Conservation (phyloP, 2,888 invertebrate genomes). For the Nomada fabriciana region DNA sequence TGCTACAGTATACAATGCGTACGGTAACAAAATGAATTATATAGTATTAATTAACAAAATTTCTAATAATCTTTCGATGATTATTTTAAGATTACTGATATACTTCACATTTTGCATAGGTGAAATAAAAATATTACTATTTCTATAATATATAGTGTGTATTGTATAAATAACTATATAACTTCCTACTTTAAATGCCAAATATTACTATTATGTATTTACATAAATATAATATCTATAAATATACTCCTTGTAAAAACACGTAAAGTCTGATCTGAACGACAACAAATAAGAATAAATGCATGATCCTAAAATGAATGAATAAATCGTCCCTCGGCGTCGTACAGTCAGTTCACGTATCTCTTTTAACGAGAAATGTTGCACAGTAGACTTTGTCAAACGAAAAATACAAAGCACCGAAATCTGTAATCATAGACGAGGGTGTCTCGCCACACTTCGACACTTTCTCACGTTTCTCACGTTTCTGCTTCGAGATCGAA, state of each 20-base stretch:
- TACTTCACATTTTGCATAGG: too few relatives aligned
- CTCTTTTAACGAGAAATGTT: not conserved
- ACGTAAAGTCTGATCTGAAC: not conserved
- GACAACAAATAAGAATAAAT: not conserved
- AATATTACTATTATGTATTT: too few relatives aligned
- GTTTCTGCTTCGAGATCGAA: not conserved
- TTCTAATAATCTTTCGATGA: too few relatives aligned
- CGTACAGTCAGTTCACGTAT: conserved; percentile 1
- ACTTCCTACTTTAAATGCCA: too few relatives aligned
- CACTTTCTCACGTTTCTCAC: not conserved
- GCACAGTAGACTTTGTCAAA: not conserved
- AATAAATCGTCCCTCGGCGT: not conserved
- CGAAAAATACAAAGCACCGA: conserved; percentile 1
- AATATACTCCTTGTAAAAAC: too few relatives aligned
- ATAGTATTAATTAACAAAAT: too few relatives aligned
- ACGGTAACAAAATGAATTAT: too few relatives aligned
- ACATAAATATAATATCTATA: too few relatives aligned
- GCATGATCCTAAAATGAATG: not conserved
- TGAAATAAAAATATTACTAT: too few relatives aligned
- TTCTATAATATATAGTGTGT: too few relatives aligned
- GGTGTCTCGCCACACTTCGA: not conserved
- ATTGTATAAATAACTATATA: too few relatives aligned
- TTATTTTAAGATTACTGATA: too few relatives aligned
- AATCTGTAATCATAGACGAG: not conserved
- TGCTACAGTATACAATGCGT: not conserved